A percentile compares a stretch with the other conserved stretches of the same genome.
phyloP scores from a whole-genome alignment of 2,113 vertebrate genomes.

The Hemicordylus capensis region DNA sequence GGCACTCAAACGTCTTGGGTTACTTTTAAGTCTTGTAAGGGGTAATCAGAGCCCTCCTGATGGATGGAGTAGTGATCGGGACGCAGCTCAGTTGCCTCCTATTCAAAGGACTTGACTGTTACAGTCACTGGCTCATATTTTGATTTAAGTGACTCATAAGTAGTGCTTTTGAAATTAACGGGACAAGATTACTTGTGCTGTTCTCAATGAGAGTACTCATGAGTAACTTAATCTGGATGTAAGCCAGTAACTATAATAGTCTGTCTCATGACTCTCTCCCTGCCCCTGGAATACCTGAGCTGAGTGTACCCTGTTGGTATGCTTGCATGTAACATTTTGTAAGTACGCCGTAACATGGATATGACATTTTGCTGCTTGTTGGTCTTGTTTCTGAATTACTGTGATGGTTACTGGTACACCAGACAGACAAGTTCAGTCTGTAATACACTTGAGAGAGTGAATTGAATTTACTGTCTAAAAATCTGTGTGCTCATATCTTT shows the following conservation, averaged over 20 bases:
- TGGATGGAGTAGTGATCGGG: background rate
- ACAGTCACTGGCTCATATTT: too few species aligned
- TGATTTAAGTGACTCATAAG: too few species aligned
- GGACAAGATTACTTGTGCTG: too few species aligned
- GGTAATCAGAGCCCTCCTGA: too few species aligned
- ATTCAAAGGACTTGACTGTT: too few species aligned
- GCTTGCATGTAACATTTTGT: background rate
- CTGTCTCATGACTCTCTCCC: background rate
- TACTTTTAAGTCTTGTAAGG: too few species aligned
- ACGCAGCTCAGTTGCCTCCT: too few species aligned
- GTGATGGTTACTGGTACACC: background rate
- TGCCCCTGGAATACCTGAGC: background rate
- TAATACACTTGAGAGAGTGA: background rate
- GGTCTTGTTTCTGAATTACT: background rate
- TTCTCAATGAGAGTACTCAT: too few species aligned
- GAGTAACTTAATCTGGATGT: too few species aligned
- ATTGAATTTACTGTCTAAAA: background rate
- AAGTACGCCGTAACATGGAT: background rate
- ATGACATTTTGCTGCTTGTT: background rate
- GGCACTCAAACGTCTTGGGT: too few species aligned
- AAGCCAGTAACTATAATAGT: too few species aligned
- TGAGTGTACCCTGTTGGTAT: background rate
- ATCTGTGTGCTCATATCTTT: fast-evolving
- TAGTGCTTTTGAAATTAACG: too few species aligned
- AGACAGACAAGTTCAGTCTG: background rate